A percentile compares a stretch with the other conserved stretches of the same genome.
Evolutionary conservation across 2,113 vertebrate species (phyloP).

Genomic region (Lepus europaeus): DNA sequence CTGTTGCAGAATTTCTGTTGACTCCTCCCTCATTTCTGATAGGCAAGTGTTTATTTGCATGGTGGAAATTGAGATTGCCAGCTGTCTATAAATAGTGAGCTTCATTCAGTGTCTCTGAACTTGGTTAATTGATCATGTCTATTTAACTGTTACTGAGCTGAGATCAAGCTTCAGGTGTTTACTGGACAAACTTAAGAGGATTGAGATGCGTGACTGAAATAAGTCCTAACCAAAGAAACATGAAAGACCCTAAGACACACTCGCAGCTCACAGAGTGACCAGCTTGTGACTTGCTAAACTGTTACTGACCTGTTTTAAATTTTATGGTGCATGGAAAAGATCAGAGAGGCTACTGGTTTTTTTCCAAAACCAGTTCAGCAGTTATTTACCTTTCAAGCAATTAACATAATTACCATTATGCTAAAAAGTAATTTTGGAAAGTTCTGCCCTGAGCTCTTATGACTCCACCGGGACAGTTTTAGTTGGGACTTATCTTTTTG

Average conservation of each 20-base stretch:
- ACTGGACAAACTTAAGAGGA: background rate
- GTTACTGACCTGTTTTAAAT: constrained; percentile 75
- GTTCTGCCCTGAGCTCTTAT: constrained; percentile 88
- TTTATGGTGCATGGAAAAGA: constrained; percentile 23
- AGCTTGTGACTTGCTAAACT: background rate
- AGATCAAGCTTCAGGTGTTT: constrained; percentile 58
- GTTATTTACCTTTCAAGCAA: constrained; percentile 93
- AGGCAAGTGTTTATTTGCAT: constrained; percentile 36
- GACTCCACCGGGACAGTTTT: constrained; percentile 90
- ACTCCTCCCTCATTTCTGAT: constrained; percentile 14
- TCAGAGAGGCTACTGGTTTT: constrained; percentile 67
- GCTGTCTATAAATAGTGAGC: constrained; percentile 46
- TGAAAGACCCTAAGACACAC: background rate
- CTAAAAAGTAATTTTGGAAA: constrained; percentile 91
- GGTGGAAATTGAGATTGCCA: constrained; percentile 39
- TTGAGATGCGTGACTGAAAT: background rate
- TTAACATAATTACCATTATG: constrained; percentile 90
- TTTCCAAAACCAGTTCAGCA: constrained; percentile 86
- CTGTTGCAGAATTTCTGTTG: constrained; percentile 26
- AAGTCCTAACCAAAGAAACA: background rate
- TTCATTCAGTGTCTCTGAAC: constrained; percentile 33
- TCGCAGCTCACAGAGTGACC: background rate
- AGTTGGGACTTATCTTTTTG: constrained; percentile 90
- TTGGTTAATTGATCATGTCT: constrained; percentile 58
- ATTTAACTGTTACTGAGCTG: background rate